These are phyloP conservation scores for Illadopsis cleaveri DNA, from an alignment of 2,113 vertebrate species.

Conservation along the genomic window DNA sequence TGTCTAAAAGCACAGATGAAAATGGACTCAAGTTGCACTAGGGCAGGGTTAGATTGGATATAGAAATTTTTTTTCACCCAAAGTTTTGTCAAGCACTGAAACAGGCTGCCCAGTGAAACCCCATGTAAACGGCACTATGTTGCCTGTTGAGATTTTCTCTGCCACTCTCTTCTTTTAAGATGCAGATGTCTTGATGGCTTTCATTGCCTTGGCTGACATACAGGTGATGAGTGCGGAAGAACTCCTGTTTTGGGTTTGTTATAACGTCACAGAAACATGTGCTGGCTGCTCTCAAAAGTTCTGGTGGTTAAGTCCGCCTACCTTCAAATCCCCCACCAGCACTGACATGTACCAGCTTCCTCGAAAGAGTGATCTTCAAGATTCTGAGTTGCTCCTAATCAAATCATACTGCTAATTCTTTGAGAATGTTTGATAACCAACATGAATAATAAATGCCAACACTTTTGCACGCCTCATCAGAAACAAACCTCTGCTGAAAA, in stretches of 20 bases:
- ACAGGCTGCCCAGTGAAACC: background rate
- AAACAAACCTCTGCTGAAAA: background rate
- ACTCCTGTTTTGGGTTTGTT: background rate
- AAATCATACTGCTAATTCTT: background rate
- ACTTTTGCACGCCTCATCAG: background rate
- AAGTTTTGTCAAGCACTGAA: background rate
- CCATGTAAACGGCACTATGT: fast-evolving
- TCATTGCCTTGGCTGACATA: background rate
- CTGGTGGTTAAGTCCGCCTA: background rate
- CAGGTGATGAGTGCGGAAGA: background rate
- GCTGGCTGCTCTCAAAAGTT: background rate
- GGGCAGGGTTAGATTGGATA: background rate
- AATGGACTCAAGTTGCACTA: background rate
- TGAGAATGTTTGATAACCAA: background rate
- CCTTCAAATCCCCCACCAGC: background rate
- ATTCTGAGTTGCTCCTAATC: background rate
- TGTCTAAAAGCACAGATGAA: background rate
- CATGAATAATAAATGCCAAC: background rate
- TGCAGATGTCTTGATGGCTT: background rate
- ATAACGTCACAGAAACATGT: fast-evolving
- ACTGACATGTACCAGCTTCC: background rate
- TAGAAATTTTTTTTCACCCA: no score
- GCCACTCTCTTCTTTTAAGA: background rate
- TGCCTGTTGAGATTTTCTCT: background rate
- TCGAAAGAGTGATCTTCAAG: background rate